Evolutionary conservation across 2,888 invertebrate genomes (phyloP).

Genomic region (Tortricodes alternella): DNA sequence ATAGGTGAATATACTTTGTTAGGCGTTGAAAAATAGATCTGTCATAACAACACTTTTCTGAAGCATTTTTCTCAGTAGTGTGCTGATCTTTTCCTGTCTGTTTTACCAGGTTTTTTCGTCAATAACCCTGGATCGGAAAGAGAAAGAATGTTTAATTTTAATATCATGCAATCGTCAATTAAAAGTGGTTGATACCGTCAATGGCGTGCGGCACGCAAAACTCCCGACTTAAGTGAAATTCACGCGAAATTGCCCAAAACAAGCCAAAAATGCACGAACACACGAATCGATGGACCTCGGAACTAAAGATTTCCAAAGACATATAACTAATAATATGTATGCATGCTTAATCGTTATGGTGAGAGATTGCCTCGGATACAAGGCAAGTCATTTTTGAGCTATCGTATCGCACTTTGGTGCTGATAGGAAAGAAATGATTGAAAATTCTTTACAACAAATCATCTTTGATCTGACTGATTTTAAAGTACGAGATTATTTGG

Average conservation of each 20-base stretch:
- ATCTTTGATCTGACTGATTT: no score
- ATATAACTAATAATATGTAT: no score
- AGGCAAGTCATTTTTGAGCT: no score
- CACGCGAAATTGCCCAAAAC: conserved; percentile 23
- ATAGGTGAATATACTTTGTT: not conserved
- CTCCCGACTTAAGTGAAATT: conserved; percentile 24
- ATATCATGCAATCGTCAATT: conserved; percentile 23
- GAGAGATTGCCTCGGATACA: no score
- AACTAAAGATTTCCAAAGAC: no score
- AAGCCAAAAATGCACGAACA: conserved; percentile 16
- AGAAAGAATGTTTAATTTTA: conserved; percentile 12
- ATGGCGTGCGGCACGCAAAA: conserved; percentile 30
- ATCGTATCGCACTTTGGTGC: no score
- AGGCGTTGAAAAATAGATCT: not conserved
- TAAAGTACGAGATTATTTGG: no score
- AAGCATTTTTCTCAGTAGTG: not conserved
- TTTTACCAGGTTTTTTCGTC: not conserved
- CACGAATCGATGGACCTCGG: conserved; percentile 18
- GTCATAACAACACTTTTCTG: no score
- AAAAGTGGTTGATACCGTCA: conserved; percentile 26
- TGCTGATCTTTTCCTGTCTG: not conserved
- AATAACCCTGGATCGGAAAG: not conserved
- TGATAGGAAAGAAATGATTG: no score
- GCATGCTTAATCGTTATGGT: no score
- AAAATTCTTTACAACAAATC: no score